Percentiles rank a stretch among this genome's conserved stretches.
These are phyloP conservation scores for Enteromius trimaculatus DNA, from an alignment of 2,797 vertebrate genomes.

Conservation along the genomic window DNA sequence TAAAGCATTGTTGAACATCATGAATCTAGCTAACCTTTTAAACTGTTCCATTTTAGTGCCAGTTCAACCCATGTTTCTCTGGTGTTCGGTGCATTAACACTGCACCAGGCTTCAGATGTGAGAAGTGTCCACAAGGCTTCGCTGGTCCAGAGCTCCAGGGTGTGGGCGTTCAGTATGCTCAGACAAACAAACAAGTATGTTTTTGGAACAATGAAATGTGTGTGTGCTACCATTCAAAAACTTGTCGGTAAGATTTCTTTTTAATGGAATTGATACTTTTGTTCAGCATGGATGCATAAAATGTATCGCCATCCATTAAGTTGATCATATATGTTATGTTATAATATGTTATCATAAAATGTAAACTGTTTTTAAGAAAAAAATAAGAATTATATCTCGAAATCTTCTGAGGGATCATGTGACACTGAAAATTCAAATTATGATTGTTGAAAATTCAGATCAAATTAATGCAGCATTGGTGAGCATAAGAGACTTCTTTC, in stretches of 20 bases:
- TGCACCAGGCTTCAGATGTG: slow-evolving; percentile 90
- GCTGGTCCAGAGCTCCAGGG: slow-evolving; percentile 85
- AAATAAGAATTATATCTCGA: neutral
- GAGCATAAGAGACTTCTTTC: neutral
- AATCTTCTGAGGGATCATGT: neutral
- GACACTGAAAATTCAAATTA: neutral
- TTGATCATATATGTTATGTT: neutral
- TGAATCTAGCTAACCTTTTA: neutral
- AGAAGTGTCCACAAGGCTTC: slow-evolving; percentile 88
- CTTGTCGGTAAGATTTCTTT: neutral
- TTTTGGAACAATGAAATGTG: neutral
- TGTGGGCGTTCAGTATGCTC: slow-evolving; percentile 83
- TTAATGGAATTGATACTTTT: neutral
- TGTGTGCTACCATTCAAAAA: neutral
- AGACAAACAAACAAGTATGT: slow-evolving; percentile 86
- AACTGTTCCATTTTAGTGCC: slow-evolving; percentile 79
- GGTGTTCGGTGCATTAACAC: slow-evolving; percentile 91
- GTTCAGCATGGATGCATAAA: too few relatives aligned
- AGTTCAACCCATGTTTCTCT: slow-evolving; percentile 88
- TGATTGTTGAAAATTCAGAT: neutral
- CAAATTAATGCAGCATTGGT: neutral
- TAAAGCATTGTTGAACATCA: neutral
- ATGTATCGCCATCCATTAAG: neutral
- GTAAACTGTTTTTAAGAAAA: neutral
- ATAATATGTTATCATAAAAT: too few relatives aligned